Conservation (phyloP, 2,797 vertebrate genomes). For the Parauchenoglanis punctatus region DNA sequence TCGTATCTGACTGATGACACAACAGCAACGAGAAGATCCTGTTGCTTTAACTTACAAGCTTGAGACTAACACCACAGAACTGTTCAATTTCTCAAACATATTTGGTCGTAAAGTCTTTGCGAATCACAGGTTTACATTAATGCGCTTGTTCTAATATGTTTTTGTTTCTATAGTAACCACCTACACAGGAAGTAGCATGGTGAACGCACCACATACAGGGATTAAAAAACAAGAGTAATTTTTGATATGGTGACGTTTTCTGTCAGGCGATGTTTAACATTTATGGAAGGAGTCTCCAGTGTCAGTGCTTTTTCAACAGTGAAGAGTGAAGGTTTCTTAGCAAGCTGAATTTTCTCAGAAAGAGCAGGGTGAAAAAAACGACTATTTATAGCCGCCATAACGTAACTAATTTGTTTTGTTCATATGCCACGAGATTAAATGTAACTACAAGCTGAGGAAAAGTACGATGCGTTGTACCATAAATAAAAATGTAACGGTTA, state of each 20-base stretch:
- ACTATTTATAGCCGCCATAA: background rate
- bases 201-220: background rate
- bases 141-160: background rate
- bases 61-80: background rate
- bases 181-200: too few relatives aligned
- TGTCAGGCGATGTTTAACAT: background rate
- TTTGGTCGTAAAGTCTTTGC: background rate
- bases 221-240: background rate
- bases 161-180: background rate
- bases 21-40: background rate
- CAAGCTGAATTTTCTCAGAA: background rate
- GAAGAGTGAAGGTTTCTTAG: background rate
- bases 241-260: background rate
- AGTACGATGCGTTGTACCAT: background rate
- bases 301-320: background rate
- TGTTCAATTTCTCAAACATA: background rate
- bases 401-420: background rate
- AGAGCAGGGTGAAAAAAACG: background rate
- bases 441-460: background rate
- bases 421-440: background rate
- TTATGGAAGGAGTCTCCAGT: background rate
- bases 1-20: conserved; percentile 9
- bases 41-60: background rate
- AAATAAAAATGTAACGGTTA: background rate
- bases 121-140: background rate